These are phyloP conservation scores for Pao palembangensis DNA, from an alignment of 2,113 vertebrate genomes.

Conservation along the genomic window DNA sequence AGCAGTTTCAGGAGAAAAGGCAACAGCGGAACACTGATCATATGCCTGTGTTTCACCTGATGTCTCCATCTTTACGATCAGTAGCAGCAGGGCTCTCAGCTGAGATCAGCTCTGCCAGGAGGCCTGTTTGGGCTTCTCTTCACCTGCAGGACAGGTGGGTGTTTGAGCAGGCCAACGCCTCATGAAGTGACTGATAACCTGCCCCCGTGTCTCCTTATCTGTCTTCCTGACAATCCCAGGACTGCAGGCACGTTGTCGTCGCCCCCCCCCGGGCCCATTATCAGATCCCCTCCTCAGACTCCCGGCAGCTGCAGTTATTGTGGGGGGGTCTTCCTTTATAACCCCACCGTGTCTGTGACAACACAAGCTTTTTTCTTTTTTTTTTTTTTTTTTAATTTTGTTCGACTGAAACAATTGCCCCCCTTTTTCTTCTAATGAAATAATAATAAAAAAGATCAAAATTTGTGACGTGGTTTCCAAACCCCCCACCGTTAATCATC, in stretches of 20 bases:
- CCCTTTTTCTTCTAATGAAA: background rate
- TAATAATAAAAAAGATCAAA: background rate
- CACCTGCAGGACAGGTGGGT: conserved; percentile 55
- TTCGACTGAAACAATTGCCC: too few species aligned
- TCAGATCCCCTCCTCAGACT: conserved; percentile 60
- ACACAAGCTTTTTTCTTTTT: conserved; percentile 39
- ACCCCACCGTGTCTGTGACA: conserved; percentile 51
- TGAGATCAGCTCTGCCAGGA: conserved; percentile 7
- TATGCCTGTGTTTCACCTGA: background rate
- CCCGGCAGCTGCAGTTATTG: conserved; percentile 55
- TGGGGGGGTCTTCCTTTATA: conserved; percentile 52
- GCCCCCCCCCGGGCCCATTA: conserved; percentile 64
- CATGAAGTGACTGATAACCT: conserved; percentile 71
- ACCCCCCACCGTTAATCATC: conserved; percentile 39
- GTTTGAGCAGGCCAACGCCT: conserved; percentile 63
- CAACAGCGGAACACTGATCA: too few species aligned
- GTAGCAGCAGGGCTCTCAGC: conserved; percentile 17
- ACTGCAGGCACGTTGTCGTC: conserved; percentile 64
- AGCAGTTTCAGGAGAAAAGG: too few species aligned
- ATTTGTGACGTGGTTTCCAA: background rate
- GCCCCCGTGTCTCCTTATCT: conserved; percentile 71
- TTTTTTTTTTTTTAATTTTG: conserved; percentile 12
- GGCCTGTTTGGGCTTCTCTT: conserved; percentile 22
- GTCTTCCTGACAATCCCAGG: conserved; percentile 64
- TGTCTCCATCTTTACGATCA: background rate